Conservation (phyloP, 2,888 invertebrate genomes). For the Cremastobaeus sp. region DNA sequence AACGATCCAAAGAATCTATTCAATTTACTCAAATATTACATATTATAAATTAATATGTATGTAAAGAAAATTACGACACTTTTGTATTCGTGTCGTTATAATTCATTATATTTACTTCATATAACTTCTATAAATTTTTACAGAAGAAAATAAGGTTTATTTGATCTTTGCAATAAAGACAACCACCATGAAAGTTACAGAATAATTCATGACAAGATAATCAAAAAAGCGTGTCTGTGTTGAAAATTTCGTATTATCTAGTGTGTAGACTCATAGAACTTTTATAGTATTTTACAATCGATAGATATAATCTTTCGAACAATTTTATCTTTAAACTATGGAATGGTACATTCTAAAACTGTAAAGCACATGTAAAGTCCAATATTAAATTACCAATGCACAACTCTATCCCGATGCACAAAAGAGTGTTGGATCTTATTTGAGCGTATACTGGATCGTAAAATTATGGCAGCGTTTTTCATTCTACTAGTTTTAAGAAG, state of each 20-base stretch:
- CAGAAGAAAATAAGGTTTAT: slow-evolving; percentile 27
- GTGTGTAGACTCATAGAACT: slow-evolving; percentile 15
- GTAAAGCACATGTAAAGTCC: slow-evolving; percentile 26
- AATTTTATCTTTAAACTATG: slow-evolving; percentile 36
- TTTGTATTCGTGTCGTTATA: too few species aligned
- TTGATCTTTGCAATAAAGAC: slow-evolving; percentile 26
- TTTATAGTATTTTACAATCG: slow-evolving; percentile 46
- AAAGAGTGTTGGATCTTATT: slow-evolving; percentile 19
- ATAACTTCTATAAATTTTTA: slow-evolving; percentile 36
- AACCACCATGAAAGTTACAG: slow-evolving; percentile 21
- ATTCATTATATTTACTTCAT: slow-evolving; percentile 31
- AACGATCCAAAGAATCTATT: slow-evolving; percentile 47
- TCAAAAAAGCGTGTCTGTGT: slow-evolving; percentile 53
- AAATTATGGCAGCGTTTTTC: slow-evolving; percentile 21
- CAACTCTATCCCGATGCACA: slow-evolving; percentile 31
- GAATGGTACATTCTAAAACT: slow-evolving; percentile 11
- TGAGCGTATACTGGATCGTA: slow-evolving; percentile 5
- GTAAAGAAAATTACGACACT: too few species aligned
- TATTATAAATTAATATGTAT: slow-evolving; percentile 24
- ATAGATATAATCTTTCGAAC: slow-evolving; percentile 35
- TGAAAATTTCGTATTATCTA: slow-evolving; percentile 25
- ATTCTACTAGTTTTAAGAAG: slow-evolving; percentile 36
- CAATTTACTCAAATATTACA: slow-evolving; percentile 45
- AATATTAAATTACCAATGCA: slow-evolving; percentile 31
- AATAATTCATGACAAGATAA: slow-evolving; percentile 36